phyloP scores from a whole-genome alignment of 2,113 vertebrate genomes.

The Vireo altiloquus region DNA sequence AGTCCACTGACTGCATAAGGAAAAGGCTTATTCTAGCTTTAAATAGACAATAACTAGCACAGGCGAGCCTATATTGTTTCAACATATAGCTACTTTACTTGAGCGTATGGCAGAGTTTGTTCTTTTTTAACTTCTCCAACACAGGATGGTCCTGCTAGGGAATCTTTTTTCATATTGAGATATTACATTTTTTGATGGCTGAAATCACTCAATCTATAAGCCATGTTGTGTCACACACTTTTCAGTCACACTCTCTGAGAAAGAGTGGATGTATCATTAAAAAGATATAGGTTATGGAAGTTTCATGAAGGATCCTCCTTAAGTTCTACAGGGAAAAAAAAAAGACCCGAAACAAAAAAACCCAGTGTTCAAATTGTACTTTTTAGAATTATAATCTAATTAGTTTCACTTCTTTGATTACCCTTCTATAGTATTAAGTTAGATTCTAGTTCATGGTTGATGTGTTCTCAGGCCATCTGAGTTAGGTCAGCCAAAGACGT shows the following conservation, averaged over 20 bases:
- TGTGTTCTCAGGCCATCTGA: background rate
- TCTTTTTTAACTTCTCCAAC: background rate
- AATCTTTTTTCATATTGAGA: background rate
- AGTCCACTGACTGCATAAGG: background rate
- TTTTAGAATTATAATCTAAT: background rate
- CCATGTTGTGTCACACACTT: background rate
- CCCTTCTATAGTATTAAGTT: background rate
- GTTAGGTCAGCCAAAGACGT: background rate
- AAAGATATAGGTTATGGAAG: background rate
- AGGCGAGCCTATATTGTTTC: background rate
- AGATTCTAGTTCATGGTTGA: background rate
- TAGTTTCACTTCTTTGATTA: background rate
- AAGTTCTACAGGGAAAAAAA: background rate
- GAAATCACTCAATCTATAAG: background rate
- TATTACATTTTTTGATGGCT: background rate
- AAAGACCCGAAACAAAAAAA: fast-evolving
- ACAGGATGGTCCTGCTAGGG: background rate
- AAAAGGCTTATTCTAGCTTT: background rate
- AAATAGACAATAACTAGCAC: background rate
- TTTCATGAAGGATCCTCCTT: background rate
- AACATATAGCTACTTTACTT: background rate
- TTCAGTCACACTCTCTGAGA: background rate
- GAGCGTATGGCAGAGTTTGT: background rate
- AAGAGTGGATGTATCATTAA: background rate
- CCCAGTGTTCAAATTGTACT: background rate